Conservation (phyloP, 2,888 invertebrate genomes). For the Athalia circularis region DNA sequence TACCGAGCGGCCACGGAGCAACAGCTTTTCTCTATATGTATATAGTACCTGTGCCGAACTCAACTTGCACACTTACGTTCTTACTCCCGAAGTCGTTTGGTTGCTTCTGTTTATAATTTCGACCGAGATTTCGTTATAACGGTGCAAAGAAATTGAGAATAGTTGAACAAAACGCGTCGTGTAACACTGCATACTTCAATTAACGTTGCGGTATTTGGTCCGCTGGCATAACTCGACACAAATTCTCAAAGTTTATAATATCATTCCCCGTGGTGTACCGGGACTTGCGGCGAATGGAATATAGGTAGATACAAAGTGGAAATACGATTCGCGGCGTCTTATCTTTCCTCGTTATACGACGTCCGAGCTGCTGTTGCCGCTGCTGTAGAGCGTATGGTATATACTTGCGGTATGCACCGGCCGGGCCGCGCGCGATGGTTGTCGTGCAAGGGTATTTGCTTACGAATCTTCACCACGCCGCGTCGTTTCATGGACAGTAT, state of each 20-base stretch:
- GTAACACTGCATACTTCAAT: neutral
- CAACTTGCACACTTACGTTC: too few species aligned
- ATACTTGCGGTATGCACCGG: too few species aligned
- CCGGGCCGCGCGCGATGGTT: neutral
- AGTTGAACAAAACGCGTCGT: too few species aligned
- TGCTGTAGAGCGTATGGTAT: neutral
- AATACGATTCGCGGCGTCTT: slow-evolving; percentile 34
- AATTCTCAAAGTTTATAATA: neutral
- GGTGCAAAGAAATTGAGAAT: too few species aligned
- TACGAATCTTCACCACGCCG: slow-evolving; percentile 14
- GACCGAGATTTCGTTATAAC: too few species aligned
- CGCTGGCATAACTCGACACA: neutral
- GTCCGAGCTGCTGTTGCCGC: neutral
- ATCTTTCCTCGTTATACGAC: slow-evolving; percentile 21
- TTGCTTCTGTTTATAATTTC: too few species aligned
- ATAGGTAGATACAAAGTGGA: neutral
- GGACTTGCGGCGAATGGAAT: neutral
- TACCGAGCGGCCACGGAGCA: slow-evolving; percentile 2
- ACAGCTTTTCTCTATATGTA: neutral
- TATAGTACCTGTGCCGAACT: neutral
- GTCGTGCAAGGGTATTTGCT: neutral
- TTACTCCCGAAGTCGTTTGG: neutral
- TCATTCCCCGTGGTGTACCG: slow-evolving; percentile 2
- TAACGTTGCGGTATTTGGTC: neutral
- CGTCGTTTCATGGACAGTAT: neutral